These are phyloP conservation scores for Netelia fuscicornis DNA, from an alignment of 2,888 invertebrate genomes.

Conservation along the genomic window DNA sequence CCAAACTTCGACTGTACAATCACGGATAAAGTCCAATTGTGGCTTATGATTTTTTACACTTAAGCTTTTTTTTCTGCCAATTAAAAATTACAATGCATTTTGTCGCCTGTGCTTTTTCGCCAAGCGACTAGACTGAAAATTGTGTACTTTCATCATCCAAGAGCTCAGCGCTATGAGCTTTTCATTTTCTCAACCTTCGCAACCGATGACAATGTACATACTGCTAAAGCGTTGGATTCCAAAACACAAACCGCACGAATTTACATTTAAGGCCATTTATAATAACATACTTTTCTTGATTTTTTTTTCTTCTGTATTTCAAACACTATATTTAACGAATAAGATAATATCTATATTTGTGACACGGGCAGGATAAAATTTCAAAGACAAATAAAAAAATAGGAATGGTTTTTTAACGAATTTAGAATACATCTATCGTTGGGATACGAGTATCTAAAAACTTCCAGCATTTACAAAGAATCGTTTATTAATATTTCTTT, in stretches of 20 bases:
- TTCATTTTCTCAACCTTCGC: background rate
- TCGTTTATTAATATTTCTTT: constrained; percentile 74
- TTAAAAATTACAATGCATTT: background rate
- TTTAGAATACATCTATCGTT: background rate
- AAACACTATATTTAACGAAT: constrained; percentile 50
- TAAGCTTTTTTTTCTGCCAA: background rate
- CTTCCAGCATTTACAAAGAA: constrained; percentile 71
- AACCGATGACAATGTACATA: constrained; percentile 29
- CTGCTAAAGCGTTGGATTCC: background rate
- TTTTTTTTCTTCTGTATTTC: constrained; percentile 42
- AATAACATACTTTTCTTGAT: background rate
- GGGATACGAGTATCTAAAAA: constrained; percentile 12
- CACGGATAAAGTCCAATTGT: constrained; percentile 68
- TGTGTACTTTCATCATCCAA: background rate
- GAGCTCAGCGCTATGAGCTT: background rate
- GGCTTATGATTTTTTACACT: background rate
- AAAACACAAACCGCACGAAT: constrained; percentile 9
- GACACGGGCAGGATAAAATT: constrained; percentile 46
- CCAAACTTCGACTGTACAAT: constrained; percentile 89
- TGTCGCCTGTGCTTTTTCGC: background rate
- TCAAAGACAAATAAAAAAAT: constrained; percentile 21
- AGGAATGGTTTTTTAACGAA: constrained; percentile 2
- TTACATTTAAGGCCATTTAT: constrained; percentile 2
- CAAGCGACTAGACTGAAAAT: constrained; percentile 21
- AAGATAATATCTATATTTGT: constrained; percentile 58